Percentiles rank a stretch among this genome's conserved stretches.
These are phyloP conservation scores for Polypterus senegalus DNA, from an alignment of 2,113 vertebrate genomes.

Conservation along the genomic window DNA sequence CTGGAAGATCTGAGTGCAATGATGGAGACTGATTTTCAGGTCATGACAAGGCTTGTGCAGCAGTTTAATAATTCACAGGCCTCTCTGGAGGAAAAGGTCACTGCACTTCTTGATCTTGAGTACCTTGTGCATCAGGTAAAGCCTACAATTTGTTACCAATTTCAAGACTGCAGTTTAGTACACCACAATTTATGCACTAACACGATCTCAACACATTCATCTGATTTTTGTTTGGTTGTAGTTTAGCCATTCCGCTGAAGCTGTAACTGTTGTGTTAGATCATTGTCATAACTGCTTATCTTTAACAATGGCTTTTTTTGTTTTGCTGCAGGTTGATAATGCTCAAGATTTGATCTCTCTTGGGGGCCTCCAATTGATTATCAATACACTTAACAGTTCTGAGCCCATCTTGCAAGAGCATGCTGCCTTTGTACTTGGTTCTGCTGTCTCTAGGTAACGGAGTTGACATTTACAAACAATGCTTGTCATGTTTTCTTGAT, in stretches of 20 bases:
- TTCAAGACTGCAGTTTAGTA: too few relatives aligned
- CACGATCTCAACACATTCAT: too few relatives aligned
- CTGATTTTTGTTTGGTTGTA: too few relatives aligned
- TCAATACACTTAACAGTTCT: slow-evolving; percentile 66
- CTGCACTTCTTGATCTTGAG: slow-evolving; percentile 74
- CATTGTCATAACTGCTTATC: neutral
- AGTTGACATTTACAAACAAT: too few relatives aligned
- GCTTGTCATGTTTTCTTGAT: too few relatives aligned
- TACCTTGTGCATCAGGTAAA: slow-evolving; percentile 91
- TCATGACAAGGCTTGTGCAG: slow-evolving; percentile 69
- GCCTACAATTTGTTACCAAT: too few relatives aligned
- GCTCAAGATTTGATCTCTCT: slow-evolving; percentile 71
- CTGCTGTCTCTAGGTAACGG: slow-evolving; percentile 68
- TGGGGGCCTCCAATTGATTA: slow-evolving; percentile 69
- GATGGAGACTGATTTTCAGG: slow-evolving; percentile 79
- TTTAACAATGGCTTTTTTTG: neutral
- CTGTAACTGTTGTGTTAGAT: neutral
- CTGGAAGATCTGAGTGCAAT: slow-evolving; percentile 70
- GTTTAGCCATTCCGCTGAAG: too few relatives aligned
- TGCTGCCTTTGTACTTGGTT: slow-evolving; percentile 78
- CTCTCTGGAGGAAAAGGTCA: slow-evolving; percentile 61
- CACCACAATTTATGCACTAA: too few relatives aligned
- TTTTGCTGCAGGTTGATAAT: slow-evolving; percentile 76
- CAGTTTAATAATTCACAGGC: slow-evolving; percentile 64
- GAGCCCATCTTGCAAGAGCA: slow-evolving; percentile 64